These are phyloP conservation scores for Sinocyclocheilus anophthalmus DNA, from an alignment of 2,113 vertebrate genomes.

Conservation along the genomic window DNA sequence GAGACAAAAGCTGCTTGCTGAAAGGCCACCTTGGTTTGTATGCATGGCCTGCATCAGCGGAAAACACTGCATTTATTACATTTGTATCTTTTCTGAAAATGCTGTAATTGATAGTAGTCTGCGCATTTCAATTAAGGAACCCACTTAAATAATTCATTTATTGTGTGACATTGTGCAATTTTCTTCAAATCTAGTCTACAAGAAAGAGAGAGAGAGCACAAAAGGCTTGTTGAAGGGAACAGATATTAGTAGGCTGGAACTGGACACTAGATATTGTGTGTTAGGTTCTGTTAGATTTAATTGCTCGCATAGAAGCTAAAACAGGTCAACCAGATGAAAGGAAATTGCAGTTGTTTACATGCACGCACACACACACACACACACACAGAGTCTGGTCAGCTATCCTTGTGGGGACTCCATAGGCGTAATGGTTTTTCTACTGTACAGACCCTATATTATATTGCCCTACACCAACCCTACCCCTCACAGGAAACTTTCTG, in stretches of 20 bases:
- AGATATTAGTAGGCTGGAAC: neutral
- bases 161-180: neutral
- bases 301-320: conserved; percentile 65
- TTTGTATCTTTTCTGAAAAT: neutral
- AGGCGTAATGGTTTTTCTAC: too few species aligned
- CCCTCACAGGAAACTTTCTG: too few species aligned
- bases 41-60: neutral
- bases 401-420: too few species aligned
- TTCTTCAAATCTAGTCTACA: neutral
- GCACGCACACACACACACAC: conserved; percentile 1
- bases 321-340: conserved; percentile 69
- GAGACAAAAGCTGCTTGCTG: conserved; percentile 75
- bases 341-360: conserved; percentile 66
- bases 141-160: neutral
- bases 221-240: neutral
- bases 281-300: conserved; percentile 52
- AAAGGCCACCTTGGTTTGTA: neutral
- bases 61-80: neutral
- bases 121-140: neutral
- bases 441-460: too few species aligned
- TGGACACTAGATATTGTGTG: neutral
- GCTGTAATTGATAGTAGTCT: neutral
- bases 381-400: neutral
- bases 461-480: too few species aligned
- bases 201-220: neutral